A percentile compares a stretch with the other conserved stretches of the same genome.
Evolutionary conservation across 2,888 invertebrate species (phyloP).

Genomic region (Cacoxenus indagator): DNA sequence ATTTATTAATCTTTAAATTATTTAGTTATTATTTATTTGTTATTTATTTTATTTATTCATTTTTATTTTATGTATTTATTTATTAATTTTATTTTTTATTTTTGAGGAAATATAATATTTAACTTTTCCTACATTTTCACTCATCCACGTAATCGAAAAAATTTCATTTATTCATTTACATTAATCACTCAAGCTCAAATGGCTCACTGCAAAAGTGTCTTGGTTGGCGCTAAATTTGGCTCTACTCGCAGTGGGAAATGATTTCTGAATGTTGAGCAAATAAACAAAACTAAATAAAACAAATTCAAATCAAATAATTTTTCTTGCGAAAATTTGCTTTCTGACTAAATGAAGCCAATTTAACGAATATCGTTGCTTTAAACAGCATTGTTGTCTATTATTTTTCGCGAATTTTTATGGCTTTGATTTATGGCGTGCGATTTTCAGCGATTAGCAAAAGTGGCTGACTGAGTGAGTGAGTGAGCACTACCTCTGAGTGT

Average conservation of each 20-base stretch:
- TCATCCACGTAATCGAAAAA: too few species aligned
- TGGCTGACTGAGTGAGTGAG: not conserved
- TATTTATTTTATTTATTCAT: too few species aligned
- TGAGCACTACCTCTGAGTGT: not conserved
- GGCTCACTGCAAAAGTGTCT: not conserved
- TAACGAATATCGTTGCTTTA: too few species aligned
- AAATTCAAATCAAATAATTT: not conserved
- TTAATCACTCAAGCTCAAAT: not conserved
- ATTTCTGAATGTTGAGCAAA: not conserved
- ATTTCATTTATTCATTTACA: too few species aligned
- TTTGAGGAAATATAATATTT: too few species aligned
- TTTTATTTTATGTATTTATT: too few species aligned
- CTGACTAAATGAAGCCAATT: too few species aligned
- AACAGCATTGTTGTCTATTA: not conserved
- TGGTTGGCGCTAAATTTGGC: slow-evolving; percentile 13
- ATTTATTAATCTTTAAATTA: too few species aligned
- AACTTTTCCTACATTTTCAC: too few species aligned
- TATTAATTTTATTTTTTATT: too few species aligned
- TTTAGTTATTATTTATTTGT: too few species aligned
- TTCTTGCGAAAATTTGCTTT: too few species aligned
- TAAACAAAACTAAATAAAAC: not conserved
- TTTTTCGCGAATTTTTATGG: not conserved
- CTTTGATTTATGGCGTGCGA: not conserved
- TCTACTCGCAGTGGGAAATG: not conserved
- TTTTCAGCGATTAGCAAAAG: not conserved